A percentile compares a stretch with the other conserved stretches of the same genome.
Evolutionary conservation across 2,888 invertebrate genomes (phyloP).

Genomic region (Oxycera nigricornis): DNA sequence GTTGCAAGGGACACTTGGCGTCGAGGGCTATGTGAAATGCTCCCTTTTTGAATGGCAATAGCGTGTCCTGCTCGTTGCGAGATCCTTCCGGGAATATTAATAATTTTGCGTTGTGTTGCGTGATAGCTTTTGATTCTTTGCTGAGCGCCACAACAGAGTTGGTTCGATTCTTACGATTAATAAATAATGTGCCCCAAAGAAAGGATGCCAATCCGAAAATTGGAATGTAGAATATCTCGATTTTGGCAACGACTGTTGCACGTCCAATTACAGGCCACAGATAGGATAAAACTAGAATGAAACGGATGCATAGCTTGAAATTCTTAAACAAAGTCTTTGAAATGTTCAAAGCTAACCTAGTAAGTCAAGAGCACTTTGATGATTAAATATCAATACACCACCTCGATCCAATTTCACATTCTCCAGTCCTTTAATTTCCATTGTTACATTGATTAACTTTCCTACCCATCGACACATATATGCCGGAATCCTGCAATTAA

Average conservation of each 20-base stretch:
- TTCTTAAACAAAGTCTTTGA: too few species aligned
- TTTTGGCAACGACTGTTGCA: conserved; percentile 84
- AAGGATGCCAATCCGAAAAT: conserved; percentile 86
- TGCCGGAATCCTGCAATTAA: conserved; percentile 70
- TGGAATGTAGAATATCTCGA: conserved; percentile 80
- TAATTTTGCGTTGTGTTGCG: conserved; percentile 73
- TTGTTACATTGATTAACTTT: conserved; percentile 69
- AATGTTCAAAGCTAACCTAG: conserved; percentile 79
- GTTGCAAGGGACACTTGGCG: conserved; percentile 84
- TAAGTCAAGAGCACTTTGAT: conserved; percentile 87
- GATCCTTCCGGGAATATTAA: conserved; percentile 95
- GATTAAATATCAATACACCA: conserved; percentile 84
- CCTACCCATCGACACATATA: conserved; percentile 66
- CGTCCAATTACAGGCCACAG: conserved; percentile 83
- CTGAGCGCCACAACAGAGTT: conserved; percentile 78
- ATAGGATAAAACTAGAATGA: conserved; percentile 70
- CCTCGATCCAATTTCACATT: conserved; percentile 78
- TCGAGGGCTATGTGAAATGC: conserved; percentile 92
- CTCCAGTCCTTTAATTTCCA: conserved; percentile 76
- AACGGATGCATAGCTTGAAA: too few species aligned
- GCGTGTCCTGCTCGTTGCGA: conserved; percentile 74
- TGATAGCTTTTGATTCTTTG: conserved; percentile 73
- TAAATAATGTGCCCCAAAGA: conserved; percentile 90
- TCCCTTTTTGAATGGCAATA: conserved; percentile 94
- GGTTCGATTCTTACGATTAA: conserved; percentile 76